Percentiles rank a stretch among this genome's conserved stretches.
Evolutionary conservation across 2,797 vertebrate genomes (phyloP).

Genomic region (Pipistrellus kuhlii): DNA sequence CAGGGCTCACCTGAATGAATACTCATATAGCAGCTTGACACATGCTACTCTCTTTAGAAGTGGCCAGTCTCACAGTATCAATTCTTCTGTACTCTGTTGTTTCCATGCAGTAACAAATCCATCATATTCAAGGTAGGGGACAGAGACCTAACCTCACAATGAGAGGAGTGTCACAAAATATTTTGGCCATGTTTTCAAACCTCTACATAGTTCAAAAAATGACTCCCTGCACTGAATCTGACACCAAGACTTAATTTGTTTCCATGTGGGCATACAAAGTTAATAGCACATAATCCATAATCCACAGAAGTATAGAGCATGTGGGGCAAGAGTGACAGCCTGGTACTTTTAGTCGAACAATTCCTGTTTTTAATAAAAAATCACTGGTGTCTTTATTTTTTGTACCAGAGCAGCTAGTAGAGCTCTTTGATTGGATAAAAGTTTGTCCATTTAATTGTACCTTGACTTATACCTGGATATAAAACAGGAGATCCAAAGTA

Average conservation of each 20-base stretch:
- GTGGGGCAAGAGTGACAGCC: not conserved
- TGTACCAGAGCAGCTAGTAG: not conserved
- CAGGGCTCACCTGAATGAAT: not conserved
- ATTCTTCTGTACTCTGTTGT: not conserved
- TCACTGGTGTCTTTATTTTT: not conserved
- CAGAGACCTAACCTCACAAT: not conserved
- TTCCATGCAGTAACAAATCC: slow-evolving; percentile 20
- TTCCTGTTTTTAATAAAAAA: slow-evolving; percentile 9
- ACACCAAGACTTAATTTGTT: slow-evolving; percentile 16
- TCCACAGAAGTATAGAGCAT: slow-evolving; percentile 13
- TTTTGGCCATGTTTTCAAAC: not conserved
- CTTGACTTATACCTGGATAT: not conserved
- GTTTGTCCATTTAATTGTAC: not conserved
- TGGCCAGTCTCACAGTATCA: not conserved
- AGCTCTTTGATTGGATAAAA: slow-evolving; percentile 11
- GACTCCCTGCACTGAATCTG: not conserved
- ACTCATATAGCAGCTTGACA: not conserved
- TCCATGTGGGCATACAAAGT: not conserved
- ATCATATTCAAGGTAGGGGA: not conserved
- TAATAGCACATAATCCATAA: not conserved
- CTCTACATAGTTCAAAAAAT: slow-evolving; percentile 2
- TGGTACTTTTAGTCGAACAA: not conserved
- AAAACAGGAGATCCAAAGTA: not conserved
- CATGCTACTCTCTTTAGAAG: not conserved
- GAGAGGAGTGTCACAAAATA: not conserved